A percentile compares a stretch with the other conserved stretches of the same genome.
Evolutionary conservation across 2,888 invertebrate species (phyloP).

Genomic region (Cerastoderma edule): DNA sequence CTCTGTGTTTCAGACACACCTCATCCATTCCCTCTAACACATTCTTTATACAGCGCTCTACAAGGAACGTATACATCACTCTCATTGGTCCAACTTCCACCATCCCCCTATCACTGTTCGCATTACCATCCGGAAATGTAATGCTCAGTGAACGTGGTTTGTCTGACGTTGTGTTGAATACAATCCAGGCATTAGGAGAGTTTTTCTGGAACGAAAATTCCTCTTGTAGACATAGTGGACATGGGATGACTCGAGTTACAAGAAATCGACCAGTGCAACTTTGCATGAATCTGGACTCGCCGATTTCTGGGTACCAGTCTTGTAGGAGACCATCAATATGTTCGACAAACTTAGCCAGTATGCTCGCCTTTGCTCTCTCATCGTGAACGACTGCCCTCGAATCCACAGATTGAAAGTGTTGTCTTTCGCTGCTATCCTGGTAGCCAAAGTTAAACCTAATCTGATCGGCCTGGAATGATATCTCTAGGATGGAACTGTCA

Average conservation of each 20-base stretch:
- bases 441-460: conserved; percentile 67
- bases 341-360: conserved; percentile 92
- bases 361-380: conserved; percentile 71
- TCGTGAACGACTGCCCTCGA: conserved; percentile 65
- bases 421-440: conserved; percentile 11
- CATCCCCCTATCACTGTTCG: not conserved
- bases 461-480: conserved; percentile 83
- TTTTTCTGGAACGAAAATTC: conserved; percentile 54
- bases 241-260: conserved; percentile 96
- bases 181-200: conserved; percentile 37
- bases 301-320: conserved; percentile 99
- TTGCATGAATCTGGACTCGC: conserved; percentile 96
- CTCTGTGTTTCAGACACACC: conserved; percentile 92
- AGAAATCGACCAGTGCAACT: conserved; percentile 97
- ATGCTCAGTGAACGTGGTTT: conserved; percentile 11
- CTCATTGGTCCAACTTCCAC: not conserved
- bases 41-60: conserved; percentile 97
- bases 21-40: conserved; percentile 91
- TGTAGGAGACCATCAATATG: conserved; percentile 98
- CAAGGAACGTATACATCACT: conserved; percentile 85
- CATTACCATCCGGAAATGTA: not conserved
- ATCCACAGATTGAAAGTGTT: conserved; percentile 44
- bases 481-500: conserved; percentile 93
- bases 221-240: conserved; percentile 91
- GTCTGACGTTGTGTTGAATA: conserved; percentile 8